Conservation (phyloP, 2,113 vertebrate species). For the Mustela nigripes region DNA sequence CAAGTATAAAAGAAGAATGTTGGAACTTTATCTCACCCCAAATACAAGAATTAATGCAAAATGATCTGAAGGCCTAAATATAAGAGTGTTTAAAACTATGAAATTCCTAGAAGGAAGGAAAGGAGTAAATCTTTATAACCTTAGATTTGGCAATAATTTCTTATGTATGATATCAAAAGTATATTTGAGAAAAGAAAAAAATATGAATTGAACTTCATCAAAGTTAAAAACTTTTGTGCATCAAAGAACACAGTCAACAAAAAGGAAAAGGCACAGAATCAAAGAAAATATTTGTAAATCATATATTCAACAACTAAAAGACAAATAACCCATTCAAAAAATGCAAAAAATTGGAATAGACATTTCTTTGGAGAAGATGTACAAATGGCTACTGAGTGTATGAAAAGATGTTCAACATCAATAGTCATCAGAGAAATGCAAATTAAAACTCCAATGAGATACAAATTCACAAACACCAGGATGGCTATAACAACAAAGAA, state of each 20-base stretch:
- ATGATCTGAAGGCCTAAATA: not conserved
- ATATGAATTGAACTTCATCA: not conserved
- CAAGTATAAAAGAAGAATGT: not conserved
- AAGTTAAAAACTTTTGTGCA: not conserved
- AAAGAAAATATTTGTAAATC: conserved; percentile 2
- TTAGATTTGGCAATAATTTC: not conserved
- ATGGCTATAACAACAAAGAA: not conserved
- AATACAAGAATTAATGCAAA: not conserved
- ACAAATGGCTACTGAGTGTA: not conserved
- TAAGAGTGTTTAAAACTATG: not conserved
- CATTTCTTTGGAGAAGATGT: not conserved
- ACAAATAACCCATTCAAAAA: not conserved
- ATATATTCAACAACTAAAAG: not conserved
- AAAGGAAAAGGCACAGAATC: not conserved
- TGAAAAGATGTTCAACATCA: not conserved
- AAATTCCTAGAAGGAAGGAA: not conserved
- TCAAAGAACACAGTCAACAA: not conserved
- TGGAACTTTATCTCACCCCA: not conserved
- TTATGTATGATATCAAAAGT: not conserved
- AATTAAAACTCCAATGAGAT: not conserved
- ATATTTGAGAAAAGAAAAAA: not conserved
- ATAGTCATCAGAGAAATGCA: not conserved
- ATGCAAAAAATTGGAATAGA: not conserved
- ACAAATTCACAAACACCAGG: not conserved
- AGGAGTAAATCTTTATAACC: not conserved